phyloP scores from a whole-genome alignment of 2,888 invertebrate genomes.

The Phengaris alcon region DNA sequence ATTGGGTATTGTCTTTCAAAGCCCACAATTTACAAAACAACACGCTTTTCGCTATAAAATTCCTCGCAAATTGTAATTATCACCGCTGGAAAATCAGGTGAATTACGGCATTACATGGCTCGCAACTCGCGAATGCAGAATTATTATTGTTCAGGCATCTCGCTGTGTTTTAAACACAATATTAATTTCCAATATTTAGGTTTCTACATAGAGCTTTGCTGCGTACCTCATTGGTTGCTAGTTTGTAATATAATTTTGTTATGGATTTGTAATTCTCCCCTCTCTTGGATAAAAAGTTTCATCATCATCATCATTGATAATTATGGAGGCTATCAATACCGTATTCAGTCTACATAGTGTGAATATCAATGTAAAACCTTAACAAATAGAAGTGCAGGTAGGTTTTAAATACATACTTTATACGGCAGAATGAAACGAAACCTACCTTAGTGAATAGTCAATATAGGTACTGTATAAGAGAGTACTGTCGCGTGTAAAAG shows the following conservation, averaged over 20 bases:
- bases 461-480: too few species aligned
- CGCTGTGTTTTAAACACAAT: background rate
- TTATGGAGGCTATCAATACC: too few species aligned
- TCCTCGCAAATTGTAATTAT: conserved; percentile 10
- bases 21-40: background rate
- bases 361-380: too few species aligned
- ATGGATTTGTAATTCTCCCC: background rate
- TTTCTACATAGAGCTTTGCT: background rate
- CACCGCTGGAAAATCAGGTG: conserved; percentile 6
- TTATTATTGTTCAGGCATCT: background rate
- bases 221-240: background rate
- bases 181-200: background rate
- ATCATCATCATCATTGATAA: background rate
- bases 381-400: too few species aligned
- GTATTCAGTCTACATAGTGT: too few species aligned
- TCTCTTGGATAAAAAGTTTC: background rate
- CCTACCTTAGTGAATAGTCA: too few species aligned
- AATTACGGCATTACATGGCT: conserved; percentile 9
- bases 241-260: background rate
- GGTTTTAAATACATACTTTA: too few species aligned
- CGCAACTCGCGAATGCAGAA: background rate
- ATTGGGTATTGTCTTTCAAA: conserved; percentile 4
- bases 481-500: too few species aligned
- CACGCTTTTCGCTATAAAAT: conserved; percentile 3
- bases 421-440: too few species aligned